phyloP scores from a whole-genome alignment of 2,888 invertebrate genomes.

The Eustalomyia histrio region DNA sequence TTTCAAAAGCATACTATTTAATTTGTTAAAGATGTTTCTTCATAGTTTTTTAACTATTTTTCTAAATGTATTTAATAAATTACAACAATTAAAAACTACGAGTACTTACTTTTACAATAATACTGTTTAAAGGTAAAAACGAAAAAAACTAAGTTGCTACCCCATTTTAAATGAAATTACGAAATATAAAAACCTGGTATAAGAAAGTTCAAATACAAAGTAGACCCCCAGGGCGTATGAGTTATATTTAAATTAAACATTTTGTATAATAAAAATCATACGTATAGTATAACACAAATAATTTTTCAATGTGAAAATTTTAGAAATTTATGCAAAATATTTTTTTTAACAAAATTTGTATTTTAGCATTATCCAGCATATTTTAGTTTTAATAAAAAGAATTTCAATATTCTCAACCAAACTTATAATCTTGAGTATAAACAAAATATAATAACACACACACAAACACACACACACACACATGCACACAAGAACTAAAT shows the following conservation, averaged over 20 bases:
- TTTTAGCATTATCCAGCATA: neutral
- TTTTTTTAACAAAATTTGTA: neutral
- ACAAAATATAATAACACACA: neutral
- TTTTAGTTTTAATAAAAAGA: neutral
- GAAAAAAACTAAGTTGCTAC: too few species aligned
- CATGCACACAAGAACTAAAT: neutral
- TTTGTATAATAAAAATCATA: neutral
- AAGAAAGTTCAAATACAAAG: neutral
- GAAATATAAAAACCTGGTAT: neutral
- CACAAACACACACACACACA: slow-evolving; percentile 13
- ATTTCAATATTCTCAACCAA: too few species aligned
- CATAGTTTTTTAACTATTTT: too few species aligned
- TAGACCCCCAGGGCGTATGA: neutral
- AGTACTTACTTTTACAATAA: too few species aligned
- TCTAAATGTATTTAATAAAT: too few species aligned
- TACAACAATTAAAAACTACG: too few species aligned
- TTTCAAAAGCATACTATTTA: too few species aligned
- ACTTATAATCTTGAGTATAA: neutral
- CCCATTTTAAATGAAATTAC: too few species aligned
- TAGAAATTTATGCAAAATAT: too few species aligned
- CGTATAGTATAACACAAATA: neutral
- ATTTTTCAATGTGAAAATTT: neutral
- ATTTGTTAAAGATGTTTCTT: too few species aligned
- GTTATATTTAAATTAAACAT: neutral
- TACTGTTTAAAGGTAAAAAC: too few species aligned